These are phyloP conservation scores for Ditylenchus weischeri DNA, from an alignment of 2,888 invertebrate species.

Conservation along the genomic window DNA sequence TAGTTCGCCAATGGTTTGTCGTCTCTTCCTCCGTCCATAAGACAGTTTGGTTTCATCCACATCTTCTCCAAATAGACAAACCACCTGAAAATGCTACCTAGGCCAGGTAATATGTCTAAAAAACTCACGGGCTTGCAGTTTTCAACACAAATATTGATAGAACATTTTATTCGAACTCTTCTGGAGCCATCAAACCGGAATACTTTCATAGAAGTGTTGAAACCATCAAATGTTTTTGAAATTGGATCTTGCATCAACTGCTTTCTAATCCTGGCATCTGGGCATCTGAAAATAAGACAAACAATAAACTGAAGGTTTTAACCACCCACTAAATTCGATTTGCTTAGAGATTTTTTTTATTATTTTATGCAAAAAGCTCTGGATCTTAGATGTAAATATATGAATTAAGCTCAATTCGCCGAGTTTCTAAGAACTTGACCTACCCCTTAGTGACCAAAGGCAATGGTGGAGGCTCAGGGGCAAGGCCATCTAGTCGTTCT, in stretches of 20 bases:
- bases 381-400: no score
- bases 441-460: conserved; percentile 54
- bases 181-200: conserved; percentile 58
- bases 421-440: background rate
- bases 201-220: conserved; percentile 52
- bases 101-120: background rate
- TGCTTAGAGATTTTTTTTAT: no score
- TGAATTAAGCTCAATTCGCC: no score
- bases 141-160: conserved; percentile 53
- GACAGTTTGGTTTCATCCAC: conserved; percentile 14
- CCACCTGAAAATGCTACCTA: conserved; percentile 21
- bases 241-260: conserved; percentile 49
- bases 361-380: no score
- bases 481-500: conserved; percentile 54
- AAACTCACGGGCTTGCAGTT: conserved; percentile 29
- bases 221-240: conserved; percentile 37
- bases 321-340: no score
- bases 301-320: no score
- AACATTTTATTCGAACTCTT: conserved; percentile 53
- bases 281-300: conserved; percentile 44
- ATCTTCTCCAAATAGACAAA: conserved; percentile 24
- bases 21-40: conserved; percentile 33
- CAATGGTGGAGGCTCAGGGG: conserved; percentile 50
- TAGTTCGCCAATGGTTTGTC: conserved; percentile 35
- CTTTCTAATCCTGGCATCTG: conserved; percentile 47